Evolutionary conservation across 1,140 invertebrate genomes (phyloP), one percentile per base, ranked within the genome.

Genomic region (Bathynomus jamesi): DNA sequence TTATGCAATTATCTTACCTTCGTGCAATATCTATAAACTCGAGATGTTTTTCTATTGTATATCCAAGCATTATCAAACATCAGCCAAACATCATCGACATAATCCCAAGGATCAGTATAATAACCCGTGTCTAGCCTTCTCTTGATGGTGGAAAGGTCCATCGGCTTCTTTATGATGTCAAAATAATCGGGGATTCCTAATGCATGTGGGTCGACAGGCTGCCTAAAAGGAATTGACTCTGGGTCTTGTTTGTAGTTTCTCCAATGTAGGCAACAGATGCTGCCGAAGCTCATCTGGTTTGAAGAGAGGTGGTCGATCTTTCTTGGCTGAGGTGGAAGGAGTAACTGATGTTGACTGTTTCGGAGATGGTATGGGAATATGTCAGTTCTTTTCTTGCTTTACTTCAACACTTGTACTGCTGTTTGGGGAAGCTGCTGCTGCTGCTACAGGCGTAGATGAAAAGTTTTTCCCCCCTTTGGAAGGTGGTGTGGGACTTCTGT

Each of bases 51-150:
- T 71, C 92, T 89, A 83, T 99, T 99, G 81, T 99, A 99, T 5
- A 99, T 85, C 97, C 97, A 99, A 21, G 98, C 98, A 84, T 99
- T 99, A 76, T 99, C 96, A 82, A 99, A 99, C 97, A 99, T 99
- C 32, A 99, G 87, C 96, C 96, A 99, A 1, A 99, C 94, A 83
- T 99, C 98, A 80, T 99, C 96, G 8, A 98, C 94, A 82, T 98
- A 99, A 81, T 99, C 94, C 96, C 97, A 99, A 0, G 98, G 97
- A 85, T 99, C 95, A 65, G 89, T 89, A 81, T 99, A 99, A 78
- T 94, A 89, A 53, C 95, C 96, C 46, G 89, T 91, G 79, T 98
- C 94, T 25, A 99, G 83, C 81, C 99, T 98, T 66, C 89, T 86
- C 80, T 93, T 94, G 69, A 99, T 98, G 0, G 96, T 98, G 7